Evolutionary conservation across 2,888 invertebrate species (phyloP), one percentile per base, ranked within the genome.

Genomic region (Epicampocera succincta): DNA sequence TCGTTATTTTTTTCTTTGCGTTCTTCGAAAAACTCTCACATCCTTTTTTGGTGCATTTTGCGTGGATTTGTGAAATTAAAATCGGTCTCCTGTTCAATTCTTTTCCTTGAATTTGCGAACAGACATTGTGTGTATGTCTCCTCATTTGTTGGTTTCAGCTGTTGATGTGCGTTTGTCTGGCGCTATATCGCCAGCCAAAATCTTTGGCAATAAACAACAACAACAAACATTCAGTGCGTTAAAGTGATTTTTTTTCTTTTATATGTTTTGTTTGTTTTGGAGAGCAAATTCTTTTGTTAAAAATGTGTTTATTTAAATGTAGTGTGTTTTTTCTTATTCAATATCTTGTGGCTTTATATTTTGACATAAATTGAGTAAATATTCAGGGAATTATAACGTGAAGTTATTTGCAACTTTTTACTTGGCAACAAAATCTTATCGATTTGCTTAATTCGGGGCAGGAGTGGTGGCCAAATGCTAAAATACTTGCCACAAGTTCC

Each of bases 131-230:
- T 65, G 21, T 33, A 15, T 15, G 42, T 12, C 29, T 60, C 17
- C 38, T 13, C 15, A 2, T 17, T 66, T 66, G 21, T 66, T 52
- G 13, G 52, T 73, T 84, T 79, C 72, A 83, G 84, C 60, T 80
- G 83, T 85, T 84, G 85, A 86, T 86, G 87, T 86, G 33, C 33
- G 87, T 86, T 17, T 63, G 63, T 54, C 88, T 88, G 89, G 89
- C 85, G 87, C 88, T 88, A 87, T 89, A 89, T 89, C 77, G 48
- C 58, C 89, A 87, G 86, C 56, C 84, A 86, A 83, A 86, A 89
- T 89, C 89, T 88, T 77, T 73, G 85, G 87, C 87, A 86, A 89
- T 89, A 89, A 89, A 89, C 89, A 88, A 89, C 87, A 84, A 80
- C 72, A 44, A 40, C 25, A 33, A 73, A 68, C 56, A 52, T 50